These are phyloP conservation scores for Chaenocephalus aceratus DNA, from an alignment of 2,113 vertebrate genomes.

Conservation along the genomic window DNA sequence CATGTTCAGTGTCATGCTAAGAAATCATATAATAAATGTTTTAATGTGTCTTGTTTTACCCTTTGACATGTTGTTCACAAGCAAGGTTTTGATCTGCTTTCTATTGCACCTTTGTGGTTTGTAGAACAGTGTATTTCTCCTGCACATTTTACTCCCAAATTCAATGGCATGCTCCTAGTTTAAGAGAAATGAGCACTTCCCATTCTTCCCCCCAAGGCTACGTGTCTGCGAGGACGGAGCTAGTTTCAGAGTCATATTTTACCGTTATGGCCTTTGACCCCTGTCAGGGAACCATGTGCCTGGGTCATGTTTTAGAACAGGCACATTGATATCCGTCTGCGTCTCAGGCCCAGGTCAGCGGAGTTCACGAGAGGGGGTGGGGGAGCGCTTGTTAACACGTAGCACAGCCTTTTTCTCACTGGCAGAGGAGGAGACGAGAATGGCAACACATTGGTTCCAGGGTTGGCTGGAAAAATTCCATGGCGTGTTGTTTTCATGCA, in stretches of 20 bases:
- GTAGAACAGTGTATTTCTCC: neutral
- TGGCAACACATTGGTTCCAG: slow-evolving; percentile 39
- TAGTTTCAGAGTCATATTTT: slow-evolving; percentile 71
- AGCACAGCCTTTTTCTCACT: neutral
- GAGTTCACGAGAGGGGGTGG: slow-evolving; percentile 63
- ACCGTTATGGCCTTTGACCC: slow-evolving; percentile 71
- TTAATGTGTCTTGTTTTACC: neutral
- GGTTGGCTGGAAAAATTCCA: slow-evolving; percentile 29
- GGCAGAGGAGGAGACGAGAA: slow-evolving; percentile 9
- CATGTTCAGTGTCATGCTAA: slow-evolving; percentile 26
- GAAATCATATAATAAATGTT: slow-evolving; percentile 23
- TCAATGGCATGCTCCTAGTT: slow-evolving; percentile 55
- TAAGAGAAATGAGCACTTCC: slow-evolving; percentile 8
- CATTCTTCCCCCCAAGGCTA: neutral
- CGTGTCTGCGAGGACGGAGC: slow-evolving; percentile 20
- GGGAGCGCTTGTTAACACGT: slow-evolving; percentile 20
- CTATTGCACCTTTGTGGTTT: neutral
- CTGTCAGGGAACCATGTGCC: slow-evolving; percentile 78
- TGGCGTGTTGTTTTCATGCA: slow-evolving; percentile 36
- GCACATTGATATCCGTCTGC: slow-evolving; percentile 66
- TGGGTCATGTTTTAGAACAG: slow-evolving; percentile 76
- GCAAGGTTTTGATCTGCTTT: neutral
- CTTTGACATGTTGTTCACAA: neutral
- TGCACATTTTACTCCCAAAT: slow-evolving; percentile 40
- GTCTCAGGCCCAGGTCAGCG: slow-evolving; percentile 49